Conservation (phyloP, 23 tunicate genomes). For the Clavelina lepadiformis region DNA sequence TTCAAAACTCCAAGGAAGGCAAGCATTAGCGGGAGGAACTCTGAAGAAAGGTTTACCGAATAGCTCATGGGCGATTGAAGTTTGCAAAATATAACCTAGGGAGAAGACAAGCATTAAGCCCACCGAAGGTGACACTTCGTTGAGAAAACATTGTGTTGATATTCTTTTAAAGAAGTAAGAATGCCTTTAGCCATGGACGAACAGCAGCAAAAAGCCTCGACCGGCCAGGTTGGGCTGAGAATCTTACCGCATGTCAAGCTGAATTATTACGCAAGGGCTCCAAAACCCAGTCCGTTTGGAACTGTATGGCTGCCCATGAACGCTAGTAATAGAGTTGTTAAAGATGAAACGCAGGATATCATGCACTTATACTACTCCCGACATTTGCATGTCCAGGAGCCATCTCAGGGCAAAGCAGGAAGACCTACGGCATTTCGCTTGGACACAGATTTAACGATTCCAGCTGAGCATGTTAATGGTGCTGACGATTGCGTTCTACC, state of each 20-base stretch:
- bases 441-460: background rate
- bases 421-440: conserved; percentile 8
- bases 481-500: conserved; percentile 6
- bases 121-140: conserved; percentile 43
- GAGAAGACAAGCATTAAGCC: conserved; percentile 8
- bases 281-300: conserved; percentile 51
- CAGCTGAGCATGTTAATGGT: conserved; percentile 15
- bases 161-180: background rate
- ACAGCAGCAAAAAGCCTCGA: background rate
- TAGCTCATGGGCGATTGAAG: too few relatives aligned
- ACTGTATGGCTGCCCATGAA: conserved; percentile 87
- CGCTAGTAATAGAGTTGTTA: conserved; percentile 70
- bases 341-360: conserved; percentile 56
- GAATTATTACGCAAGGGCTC: conserved; percentile 66
- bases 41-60: too few relatives aligned
- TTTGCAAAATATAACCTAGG: too few relatives aligned
- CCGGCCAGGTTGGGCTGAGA: conserved; percentile 49
- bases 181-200: conserved; percentile 14
- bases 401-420: background rate
- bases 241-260: conserved; percentile 49
- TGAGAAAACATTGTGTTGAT: background rate
- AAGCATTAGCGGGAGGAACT: too few relatives aligned
- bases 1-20: too few relatives aligned
- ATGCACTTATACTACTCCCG: conserved; percentile 74
- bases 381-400: conserved; percentile 31